Evolutionary conservation across 2,888 invertebrate species (phyloP), one percentile per base, ranked within the genome.

Genomic region (Mesorhabditis belari): DNA sequence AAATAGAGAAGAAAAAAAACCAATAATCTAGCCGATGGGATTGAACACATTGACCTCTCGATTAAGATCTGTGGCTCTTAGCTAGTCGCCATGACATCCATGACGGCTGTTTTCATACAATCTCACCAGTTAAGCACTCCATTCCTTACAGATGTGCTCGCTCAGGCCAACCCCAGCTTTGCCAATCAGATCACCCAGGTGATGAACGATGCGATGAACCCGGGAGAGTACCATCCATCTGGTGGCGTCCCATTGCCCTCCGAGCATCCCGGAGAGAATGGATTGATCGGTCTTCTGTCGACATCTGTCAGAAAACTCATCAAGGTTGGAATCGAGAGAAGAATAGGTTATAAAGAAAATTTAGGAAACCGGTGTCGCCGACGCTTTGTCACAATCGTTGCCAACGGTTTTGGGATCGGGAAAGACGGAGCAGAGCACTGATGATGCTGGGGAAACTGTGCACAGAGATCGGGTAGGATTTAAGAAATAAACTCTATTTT

Each of bases 131-230:
- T 44, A 12, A 44, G 17, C 12, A n/a, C 52, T 6, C 21, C 21
- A n/a, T 52, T 17, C 12, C 25, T 65, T 70, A 44, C 61, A 66
- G 76, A 78, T 55, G 73, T 77, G 24, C 74, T 79, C 49, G 70
- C 74, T 25, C 76, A 79, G 65, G 78, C 77, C 26, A 79, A 79
- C 63, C 80, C 79, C 59, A 74, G 72, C 68, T 79, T 79, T 65
- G 73, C 70, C 59, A 75, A 75, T 59, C 74, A 75, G 55, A 58
- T 78, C 50, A 67, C 73, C 55, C 71, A 71, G 53, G 57, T 79
- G 50, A 63, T 70, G 52, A 74, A 74, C 57, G 72, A 73, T 26
- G 72, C 69, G 19, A 65, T 66, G 51, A 75, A 72, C 58, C 74
- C 74, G 49, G 68, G 68, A 57, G 69, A 69, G 53, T 79, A 76